phyloP scores from a whole-genome alignment of 1,140 invertebrate genomes.

The Bombus breviceps region DNA sequence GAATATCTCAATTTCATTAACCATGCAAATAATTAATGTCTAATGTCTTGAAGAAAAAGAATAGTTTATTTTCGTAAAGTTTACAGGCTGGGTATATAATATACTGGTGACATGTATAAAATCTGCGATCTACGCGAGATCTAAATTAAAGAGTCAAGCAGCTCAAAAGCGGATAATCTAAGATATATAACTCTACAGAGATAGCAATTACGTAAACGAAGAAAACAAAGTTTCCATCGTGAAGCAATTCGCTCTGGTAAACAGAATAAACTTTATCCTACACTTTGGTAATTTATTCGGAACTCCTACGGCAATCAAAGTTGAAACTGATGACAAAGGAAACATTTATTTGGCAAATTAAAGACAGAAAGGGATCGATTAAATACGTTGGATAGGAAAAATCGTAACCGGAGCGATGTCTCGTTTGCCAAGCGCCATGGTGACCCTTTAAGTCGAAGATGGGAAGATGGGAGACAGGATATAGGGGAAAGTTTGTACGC shows the following conservation, averaged over 20 bases:
- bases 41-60: no score
- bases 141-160: background rate
- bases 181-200: background rate
- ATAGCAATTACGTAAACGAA: background rate
- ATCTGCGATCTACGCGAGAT: background rate
- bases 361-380: conserved; percentile 49
- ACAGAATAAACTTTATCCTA: background rate
- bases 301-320: background rate
- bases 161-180: background rate
- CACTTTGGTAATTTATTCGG: background rate
- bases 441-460: conserved; percentile 8
- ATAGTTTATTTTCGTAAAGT: no score
- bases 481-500: conserved; percentile 39
- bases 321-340: conserved; percentile 29
- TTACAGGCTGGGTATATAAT: no score
- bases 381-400: background rate
- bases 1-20: no score
- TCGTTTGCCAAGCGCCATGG: conserved; percentile 33
- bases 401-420: conserved; percentile 24
- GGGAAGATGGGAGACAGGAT: conserved; percentile 18
- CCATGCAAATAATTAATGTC: no score
- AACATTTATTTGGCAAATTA: conserved; percentile 61
- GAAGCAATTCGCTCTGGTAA: background rate
- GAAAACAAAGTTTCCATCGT: background rate
- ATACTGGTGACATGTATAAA: no score